A percentile compares a stretch with the other conserved stretches of the same genome.
Evolutionary conservation across 92 coral and sea anemone genomes (phyloP).

Genomic region (Phenganax subtilis): DNA sequence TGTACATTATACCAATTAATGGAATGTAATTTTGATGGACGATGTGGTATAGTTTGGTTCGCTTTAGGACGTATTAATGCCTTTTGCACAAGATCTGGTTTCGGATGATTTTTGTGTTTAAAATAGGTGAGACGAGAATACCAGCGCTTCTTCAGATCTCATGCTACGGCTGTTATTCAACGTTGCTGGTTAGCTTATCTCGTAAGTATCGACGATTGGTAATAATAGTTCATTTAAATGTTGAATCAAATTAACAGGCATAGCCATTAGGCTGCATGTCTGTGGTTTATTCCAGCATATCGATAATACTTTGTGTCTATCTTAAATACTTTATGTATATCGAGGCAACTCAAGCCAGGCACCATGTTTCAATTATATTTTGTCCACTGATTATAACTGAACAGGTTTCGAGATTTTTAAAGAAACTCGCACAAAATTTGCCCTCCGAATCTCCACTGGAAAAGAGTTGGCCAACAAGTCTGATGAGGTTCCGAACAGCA

Average conservation of each 20-base stretch:
- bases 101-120: not conserved
- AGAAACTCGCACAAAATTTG: conserved; percentile 58
- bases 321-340: not conserved
- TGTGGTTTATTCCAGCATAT: not conserved
- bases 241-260: not conserved
- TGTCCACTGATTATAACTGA: not conserved
- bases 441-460: conserved; percentile 84
- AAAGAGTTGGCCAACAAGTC: conserved; percentile 73
- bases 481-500: conserved; percentile 63
- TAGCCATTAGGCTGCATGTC: not conserved
- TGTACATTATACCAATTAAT: no score
- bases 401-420: conserved; percentile 66
- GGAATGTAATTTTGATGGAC: no score
- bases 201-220: conserved; percentile 51
- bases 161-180: conserved; percentile 91
- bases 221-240: no score
- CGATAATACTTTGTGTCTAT: not conserved
- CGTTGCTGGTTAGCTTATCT: conserved; percentile 64
- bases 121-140: conserved; percentile 66
- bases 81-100: not conserved
- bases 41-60: not conserved
- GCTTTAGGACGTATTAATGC: not conserved
- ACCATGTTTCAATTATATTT: not conserved
- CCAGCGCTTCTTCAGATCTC: conserved; percentile 69
- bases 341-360: not conserved